Conservation (phyloP, 2,797 vertebrate species). For the Pteronotus mesoamericanus region DNA sequence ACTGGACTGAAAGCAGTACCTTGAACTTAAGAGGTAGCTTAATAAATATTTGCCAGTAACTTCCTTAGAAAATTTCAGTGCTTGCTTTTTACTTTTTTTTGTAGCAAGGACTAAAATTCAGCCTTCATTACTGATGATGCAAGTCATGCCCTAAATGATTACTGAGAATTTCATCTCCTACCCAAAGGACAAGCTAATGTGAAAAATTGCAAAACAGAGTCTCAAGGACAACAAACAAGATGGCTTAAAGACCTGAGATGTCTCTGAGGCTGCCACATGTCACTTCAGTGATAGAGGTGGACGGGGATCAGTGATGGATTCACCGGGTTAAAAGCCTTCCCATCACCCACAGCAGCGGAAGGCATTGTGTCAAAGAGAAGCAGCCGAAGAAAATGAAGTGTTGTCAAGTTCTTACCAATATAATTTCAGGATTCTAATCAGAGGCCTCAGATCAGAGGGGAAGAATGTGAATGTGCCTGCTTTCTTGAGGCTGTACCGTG, state of each 20-base stretch:
- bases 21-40: not conserved
- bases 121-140: conserved; percentile 2
- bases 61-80: conserved; percentile 15
- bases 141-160: conserved; percentile 16
- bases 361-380: conserved; percentile 64
- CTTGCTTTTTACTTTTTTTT: conserved; percentile 13
- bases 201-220: conserved; percentile 65
- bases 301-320: conserved; percentile 57
- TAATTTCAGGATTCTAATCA: conserved; percentile 53
- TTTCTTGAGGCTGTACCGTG: not conserved
- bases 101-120: conserved; percentile 42
- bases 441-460: not conserved
- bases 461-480: not conserved
- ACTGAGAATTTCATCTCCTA: conserved; percentile 35
- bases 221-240: conserved; percentile 62
- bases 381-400: conserved; percentile 66
- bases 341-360: conserved; percentile 67
- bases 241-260: conserved; percentile 52
- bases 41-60: not conserved
- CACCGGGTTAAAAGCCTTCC: conserved; percentile 82
- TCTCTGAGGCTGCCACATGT: conserved; percentile 13
- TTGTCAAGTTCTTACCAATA: conserved; percentile 55
- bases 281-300: conserved; percentile 16
- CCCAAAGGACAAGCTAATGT: conserved; percentile 59
- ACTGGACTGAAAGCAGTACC: not conserved